phyloP scores from a whole-genome alignment of 2,113 vertebrate genomes.

The Callipepla californica region DNA sequence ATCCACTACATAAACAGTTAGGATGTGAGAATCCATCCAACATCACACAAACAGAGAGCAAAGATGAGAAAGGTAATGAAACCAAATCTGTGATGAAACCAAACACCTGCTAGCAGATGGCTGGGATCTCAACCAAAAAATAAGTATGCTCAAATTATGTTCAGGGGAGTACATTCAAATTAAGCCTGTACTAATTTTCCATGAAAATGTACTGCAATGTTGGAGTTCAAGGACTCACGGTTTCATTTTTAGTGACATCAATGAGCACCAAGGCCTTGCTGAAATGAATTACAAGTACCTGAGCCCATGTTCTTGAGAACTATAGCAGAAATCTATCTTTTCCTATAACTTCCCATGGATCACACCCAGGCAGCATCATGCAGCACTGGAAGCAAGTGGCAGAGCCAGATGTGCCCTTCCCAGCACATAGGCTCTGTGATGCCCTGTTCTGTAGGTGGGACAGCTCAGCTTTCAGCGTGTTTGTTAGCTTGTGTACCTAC shows the following conservation, averaged over 20 bases:
- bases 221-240: not conserved
- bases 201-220: not conserved
- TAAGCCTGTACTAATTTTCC: constrained; percentile 15
- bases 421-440: not conserved
- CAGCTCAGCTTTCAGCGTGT: not conserved
- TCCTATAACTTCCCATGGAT: not conserved
- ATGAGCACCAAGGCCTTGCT: not conserved
- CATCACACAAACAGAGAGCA: not conserved
- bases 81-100: not conserved
- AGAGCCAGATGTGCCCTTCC: not conserved
- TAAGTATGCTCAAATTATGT: not conserved
- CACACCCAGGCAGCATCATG: not conserved
- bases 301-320: not conserved
- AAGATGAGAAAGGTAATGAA: constrained; percentile 6
- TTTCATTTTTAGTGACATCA: not conserved
- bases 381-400: rapidly evolving
- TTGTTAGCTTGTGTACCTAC: not conserved
- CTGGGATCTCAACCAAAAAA: not conserved
- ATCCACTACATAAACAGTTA: not conserved
- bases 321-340: not conserved
- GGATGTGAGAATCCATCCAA: not conserved
- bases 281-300: not conserved
- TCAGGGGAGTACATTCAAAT: not conserved
- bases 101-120: not conserved
- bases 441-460: not conserved